A percentile compares a stretch with the other conserved stretches of the same genome.
These are phyloP conservation scores for Chauna torquata DNA, from an alignment of 2,113 vertebrate genomes.

Conservation along the genomic window DNA sequence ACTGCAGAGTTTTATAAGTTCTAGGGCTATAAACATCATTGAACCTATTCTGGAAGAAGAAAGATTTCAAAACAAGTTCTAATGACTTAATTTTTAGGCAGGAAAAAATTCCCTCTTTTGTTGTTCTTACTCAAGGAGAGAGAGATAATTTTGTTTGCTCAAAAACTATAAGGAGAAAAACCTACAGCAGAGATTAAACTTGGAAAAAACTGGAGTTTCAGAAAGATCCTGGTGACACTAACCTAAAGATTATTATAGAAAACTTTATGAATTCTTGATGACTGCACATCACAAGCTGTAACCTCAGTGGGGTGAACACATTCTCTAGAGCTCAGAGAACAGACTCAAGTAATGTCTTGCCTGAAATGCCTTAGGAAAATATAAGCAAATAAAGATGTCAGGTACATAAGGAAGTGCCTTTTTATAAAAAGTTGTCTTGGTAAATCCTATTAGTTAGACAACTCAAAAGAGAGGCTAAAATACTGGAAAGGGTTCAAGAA, in stretches of 20 bases:
- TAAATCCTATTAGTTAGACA: not conserved
- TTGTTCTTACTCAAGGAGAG: not conserved
- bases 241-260: not conserved
- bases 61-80: not conserved
- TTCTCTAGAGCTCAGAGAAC: not conserved
- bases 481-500: not conserved
- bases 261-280: not conserved
- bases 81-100: not conserved
- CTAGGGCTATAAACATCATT: not conserved
- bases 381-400: not conserved
- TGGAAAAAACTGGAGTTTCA: not conserved
- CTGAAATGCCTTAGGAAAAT: not conserved
- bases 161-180: not conserved
- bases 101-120: not conserved
- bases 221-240: not conserved
- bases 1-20: not conserved
- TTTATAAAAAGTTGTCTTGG: too few species aligned
- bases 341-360: not conserved
- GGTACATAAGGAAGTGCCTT: not conserved
- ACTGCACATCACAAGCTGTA: not conserved
- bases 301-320: not conserved
- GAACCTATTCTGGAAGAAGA: not conserved
- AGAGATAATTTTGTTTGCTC: not conserved
- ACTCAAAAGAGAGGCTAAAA: not conserved
- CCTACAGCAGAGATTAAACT: not conserved